These are phyloP conservation scores for Trogon surrucura DNA, from an alignment of 2,113 vertebrate species.

Conservation along the genomic window DNA sequence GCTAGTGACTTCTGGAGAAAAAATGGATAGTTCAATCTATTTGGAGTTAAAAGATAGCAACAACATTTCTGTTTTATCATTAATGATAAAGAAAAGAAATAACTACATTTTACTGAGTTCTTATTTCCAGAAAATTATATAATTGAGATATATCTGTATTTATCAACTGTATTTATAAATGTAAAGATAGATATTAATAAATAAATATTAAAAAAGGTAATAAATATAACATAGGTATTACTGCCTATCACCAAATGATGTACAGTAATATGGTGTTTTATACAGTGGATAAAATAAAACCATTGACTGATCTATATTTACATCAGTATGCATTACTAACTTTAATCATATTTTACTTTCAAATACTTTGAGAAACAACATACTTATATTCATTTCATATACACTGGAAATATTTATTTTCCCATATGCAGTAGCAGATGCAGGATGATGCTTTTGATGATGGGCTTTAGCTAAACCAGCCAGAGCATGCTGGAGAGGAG, in stretches of 20 bases:
- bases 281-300: background rate
- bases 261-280: background rate
- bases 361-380: background rate
- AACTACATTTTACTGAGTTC: background rate
- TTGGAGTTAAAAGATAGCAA: background rate
- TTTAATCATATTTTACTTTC: background rate
- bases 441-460: background rate
- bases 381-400: background rate
- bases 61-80: background rate
- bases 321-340: background rate
- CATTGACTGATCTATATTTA: background rate
- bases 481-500: background rate
- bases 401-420: background rate
- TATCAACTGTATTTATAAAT: background rate
- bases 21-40: background rate
- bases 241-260: background rate
- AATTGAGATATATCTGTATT: background rate
- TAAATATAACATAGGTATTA: background rate
- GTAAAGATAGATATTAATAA: no score
- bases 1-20: background rate
- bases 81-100: background rate
- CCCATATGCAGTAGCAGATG: background rate
- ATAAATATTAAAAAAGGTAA: no score
- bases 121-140: background rate
- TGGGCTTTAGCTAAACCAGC: background rate